phyloP scores from a whole-genome alignment of 53 echinoderm and acorn worm species.

The Holothuria scabra region DNA sequence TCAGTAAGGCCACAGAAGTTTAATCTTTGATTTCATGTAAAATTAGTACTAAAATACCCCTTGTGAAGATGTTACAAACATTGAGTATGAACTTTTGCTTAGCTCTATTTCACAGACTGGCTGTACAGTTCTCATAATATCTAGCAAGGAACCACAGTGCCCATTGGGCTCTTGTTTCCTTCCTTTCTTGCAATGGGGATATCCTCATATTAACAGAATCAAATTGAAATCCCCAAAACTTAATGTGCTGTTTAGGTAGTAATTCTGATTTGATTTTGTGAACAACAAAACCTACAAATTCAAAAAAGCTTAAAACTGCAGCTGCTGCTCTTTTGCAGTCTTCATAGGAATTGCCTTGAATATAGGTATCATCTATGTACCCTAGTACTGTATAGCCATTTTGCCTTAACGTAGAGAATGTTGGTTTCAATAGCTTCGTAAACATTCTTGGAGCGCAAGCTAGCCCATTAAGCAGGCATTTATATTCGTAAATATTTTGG shows the following conservation, averaged over 20 bases:
- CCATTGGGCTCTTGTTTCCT: too few species aligned
- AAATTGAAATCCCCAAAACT: conserved; percentile 36
- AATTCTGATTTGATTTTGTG: not conserved
- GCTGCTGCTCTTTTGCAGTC: conserved; percentile 3
- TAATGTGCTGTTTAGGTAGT: conserved; percentile 29
- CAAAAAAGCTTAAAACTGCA: not conserved
- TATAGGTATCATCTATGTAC: conserved; percentile 50
- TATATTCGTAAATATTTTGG: conserved; percentile 45
- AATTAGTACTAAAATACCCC: too few species aligned
- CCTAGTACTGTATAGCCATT: conserved; percentile 10
- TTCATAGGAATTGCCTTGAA: conserved; percentile 34
- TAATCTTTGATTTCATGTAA: too few species aligned
- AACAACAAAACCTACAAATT: conserved; percentile 27
- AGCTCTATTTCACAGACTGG: too few species aligned
- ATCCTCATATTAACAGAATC: too few species aligned
- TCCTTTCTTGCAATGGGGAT: too few species aligned
- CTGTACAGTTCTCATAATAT: too few species aligned
- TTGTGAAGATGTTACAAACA: too few species aligned
- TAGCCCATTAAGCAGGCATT: conserved; percentile 61
- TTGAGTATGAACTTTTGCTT: too few species aligned
- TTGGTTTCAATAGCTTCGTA: conserved; percentile 54
- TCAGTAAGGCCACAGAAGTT: too few species aligned
- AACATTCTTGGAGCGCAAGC: conserved; percentile 53
- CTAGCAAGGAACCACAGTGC: too few species aligned
- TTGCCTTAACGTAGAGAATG: conserved; percentile 26